Conservation (phyloP, 37 sponge, comb jelly and placozoan genomes). For the Beroe ovata region DNA sequence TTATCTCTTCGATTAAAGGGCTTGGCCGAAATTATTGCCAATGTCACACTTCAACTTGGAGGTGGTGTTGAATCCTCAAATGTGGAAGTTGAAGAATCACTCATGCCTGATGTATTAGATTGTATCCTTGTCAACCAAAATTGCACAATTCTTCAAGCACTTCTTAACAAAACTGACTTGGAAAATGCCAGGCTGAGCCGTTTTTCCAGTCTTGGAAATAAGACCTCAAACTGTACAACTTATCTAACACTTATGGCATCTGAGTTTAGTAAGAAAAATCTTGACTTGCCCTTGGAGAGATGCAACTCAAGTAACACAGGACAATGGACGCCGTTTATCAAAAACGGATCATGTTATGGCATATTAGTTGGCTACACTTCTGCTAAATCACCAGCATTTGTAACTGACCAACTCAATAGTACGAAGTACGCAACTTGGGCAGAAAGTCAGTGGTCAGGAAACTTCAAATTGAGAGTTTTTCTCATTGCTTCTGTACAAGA, state of each 20-base stretch:
- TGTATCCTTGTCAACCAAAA: constrained; percentile 37
- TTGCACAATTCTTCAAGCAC: constrained; percentile 17
- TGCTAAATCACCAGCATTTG: constrained; percentile 45
- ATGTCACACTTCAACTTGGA: not conserved
- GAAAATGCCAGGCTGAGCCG: not conserved
- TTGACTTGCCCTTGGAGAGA: not conserved
- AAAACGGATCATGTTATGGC: constrained; percentile 12
- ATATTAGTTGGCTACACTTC: not conserved
- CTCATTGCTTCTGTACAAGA: not conserved
- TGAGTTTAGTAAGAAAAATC: constrained; percentile 2
- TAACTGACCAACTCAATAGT: not conserved
- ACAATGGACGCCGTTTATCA: not conserved
- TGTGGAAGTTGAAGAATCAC: not conserved
- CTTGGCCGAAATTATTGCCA: not conserved
- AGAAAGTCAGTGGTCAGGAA: constrained; percentile 28
- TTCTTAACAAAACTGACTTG: not conserved
- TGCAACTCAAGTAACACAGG: not conserved
- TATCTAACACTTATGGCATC: not conserved
- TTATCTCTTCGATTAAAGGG: not conserved
- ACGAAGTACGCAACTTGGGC: constrained; percentile 34
- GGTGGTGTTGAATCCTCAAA: not conserved
- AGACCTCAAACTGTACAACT: not conserved
- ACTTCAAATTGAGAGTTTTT: not conserved
- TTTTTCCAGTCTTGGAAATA: not conserved
- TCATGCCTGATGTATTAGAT: not conserved